Conservation (phyloP, 2,888 invertebrate genomes). For the Ophonus ardosiacus region DNA sequence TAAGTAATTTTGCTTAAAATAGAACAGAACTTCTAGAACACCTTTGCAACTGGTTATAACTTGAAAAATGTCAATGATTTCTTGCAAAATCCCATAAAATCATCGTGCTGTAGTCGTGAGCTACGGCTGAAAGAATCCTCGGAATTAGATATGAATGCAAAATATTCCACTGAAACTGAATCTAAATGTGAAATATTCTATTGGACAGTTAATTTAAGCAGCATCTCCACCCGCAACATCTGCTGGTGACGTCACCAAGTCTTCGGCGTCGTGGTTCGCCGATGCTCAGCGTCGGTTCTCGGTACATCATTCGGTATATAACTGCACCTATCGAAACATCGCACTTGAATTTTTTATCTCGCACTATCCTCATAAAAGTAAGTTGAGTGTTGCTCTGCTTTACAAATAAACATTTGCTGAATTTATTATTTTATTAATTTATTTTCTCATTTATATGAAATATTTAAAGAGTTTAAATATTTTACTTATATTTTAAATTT, state of each 20-base stretch:
- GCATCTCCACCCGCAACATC: conserved; percentile 30
- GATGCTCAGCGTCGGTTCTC: neutral
- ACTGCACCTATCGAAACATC: conserved; percentile 31
- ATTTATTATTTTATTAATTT: neutral
- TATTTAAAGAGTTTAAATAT: neutral
- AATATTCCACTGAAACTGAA: neutral
- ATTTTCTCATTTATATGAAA: neutral
- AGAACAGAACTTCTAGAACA: neutral
- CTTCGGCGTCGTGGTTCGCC: conserved; percentile 16
- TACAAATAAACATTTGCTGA: neutral
- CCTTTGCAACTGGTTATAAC: neutral
- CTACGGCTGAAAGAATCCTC: neutral
- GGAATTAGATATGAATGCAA: neutral
- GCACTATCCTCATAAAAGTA: neutral
- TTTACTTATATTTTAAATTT: neutral
- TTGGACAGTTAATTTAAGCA: neutral
- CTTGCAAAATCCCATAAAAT: neutral
- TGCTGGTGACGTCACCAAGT: conserved; percentile 29
- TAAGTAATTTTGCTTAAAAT: neutral
- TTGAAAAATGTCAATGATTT: neutral
- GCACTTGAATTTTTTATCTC: conserved; percentile 17
- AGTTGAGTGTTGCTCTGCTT: conserved; percentile 19
- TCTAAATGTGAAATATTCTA: neutral
- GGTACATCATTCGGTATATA: conserved; percentile 18
- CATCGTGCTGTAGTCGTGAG: neutral